Evolutionary conservation across 1,140 invertebrate genomes (phyloP).

Genomic region (Araneus ventricosus): DNA sequence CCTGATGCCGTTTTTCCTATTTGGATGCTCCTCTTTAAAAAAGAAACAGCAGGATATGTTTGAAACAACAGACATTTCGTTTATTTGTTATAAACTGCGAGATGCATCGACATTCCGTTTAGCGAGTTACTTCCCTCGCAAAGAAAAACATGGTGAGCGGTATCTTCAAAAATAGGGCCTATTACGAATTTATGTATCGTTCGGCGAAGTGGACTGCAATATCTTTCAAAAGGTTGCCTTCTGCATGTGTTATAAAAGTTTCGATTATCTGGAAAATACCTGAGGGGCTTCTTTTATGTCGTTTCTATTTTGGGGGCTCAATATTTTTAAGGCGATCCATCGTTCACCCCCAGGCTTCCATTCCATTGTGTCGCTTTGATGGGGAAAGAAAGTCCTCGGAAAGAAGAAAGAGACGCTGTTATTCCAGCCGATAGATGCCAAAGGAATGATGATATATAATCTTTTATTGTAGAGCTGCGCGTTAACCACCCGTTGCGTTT

Average conservation of each 20-base stretch:
- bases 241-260: conserved; percentile 12
- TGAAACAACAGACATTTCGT: neutral
- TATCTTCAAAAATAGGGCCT: neutral
- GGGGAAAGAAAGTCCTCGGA: neutral
- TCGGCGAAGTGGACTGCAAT: neutral
- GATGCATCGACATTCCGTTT: neutral
- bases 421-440: neutral
- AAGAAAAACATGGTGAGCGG: neutral
- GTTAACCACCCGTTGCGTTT: neutral
- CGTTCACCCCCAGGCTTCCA: neutral
- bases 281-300: neutral
- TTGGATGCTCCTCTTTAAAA: neutral
- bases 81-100: conserved; percentile 4
- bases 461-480: neutral
- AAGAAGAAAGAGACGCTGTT: neutral
- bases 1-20: neutral
- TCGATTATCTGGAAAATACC: conserved; percentile 18
- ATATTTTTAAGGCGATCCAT: neutral
- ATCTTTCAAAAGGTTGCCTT: neutral
- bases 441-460: neutral
- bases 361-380: neutral
- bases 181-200: conserved; percentile 16
- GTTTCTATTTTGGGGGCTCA: neutral
- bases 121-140: neutral
- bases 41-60: neutral